These are phyloP conservation scores for Eilema caniola DNA, from an alignment of 2,888 invertebrate species.

Conservation along the genomic window DNA sequence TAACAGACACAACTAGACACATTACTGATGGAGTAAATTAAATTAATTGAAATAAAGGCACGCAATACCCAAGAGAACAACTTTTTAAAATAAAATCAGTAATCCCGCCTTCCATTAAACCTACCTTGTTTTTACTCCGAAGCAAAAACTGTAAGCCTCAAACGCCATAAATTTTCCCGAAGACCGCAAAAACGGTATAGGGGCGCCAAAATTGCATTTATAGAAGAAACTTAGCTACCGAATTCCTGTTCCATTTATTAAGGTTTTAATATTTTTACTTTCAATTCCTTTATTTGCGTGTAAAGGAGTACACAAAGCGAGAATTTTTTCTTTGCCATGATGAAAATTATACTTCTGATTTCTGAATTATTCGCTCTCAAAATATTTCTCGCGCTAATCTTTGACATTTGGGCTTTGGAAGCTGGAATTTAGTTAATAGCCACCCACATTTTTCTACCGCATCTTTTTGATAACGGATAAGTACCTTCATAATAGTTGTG, in stretches of 20 bases:
- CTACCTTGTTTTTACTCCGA: slow-evolving; percentile 6
- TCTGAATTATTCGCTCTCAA: slow-evolving; percentile 14
- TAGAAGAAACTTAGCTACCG: slow-evolving; percentile 11
- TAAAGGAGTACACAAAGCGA: slow-evolving; percentile 23
- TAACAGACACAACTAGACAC: not conserved
- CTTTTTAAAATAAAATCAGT: not conserved
- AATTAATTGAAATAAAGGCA: not conserved
- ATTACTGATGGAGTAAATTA: not conserved
- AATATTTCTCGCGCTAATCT: slow-evolving; percentile 28
- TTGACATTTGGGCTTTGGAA: slow-evolving; percentile 31
- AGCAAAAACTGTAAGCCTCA: slow-evolving; percentile 7
- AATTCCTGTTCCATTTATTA: slow-evolving; percentile 14
- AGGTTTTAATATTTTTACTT: slow-evolving; percentile 21
- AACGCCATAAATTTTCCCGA: slow-evolving; percentile 16
- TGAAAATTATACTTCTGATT: slow-evolving; percentile 14
- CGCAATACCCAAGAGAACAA: not conserved
- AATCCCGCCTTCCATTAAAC: not conserved
- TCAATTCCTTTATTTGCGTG: slow-evolving; percentile 1
- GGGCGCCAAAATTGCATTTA: slow-evolving; percentile 15
- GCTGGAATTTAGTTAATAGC: slow-evolving; percentile 18
- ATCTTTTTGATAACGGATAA: slow-evolving; percentile 21
- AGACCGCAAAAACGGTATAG: slow-evolving; percentile 12
- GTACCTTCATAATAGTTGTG: not conserved
- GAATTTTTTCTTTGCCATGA: slow-evolving; percentile 23
- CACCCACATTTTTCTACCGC: slow-evolving; percentile 22